Evolutionary conservation across 2,113 vertebrate genomes (phyloP).

Genomic region (Malurus alboscapulatus): DNA sequence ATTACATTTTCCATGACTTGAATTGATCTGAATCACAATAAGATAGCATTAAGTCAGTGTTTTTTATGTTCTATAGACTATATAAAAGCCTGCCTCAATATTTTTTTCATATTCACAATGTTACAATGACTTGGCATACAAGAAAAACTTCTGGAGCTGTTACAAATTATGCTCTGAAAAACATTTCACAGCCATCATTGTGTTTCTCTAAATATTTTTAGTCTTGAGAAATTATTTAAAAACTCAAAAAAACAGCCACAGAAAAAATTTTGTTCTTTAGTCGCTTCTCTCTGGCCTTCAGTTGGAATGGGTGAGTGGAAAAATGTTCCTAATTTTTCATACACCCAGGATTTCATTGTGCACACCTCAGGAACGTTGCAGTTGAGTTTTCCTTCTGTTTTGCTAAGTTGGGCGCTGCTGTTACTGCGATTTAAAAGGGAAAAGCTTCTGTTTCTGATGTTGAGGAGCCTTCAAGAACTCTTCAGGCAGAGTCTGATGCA

Average conservation of each 20-base stretch:
- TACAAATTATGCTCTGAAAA: background rate
- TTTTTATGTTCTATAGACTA: background rate
- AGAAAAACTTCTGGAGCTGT: background rate
- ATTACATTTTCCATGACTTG: background rate
- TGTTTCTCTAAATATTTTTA: background rate
- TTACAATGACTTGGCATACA: background rate
- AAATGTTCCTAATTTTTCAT: background rate
- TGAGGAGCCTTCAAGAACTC: background rate
- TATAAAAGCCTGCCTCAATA: background rate
- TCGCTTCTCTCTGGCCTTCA: background rate
- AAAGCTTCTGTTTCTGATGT: background rate
- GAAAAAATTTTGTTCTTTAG: background rate
- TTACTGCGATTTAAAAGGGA: background rate
- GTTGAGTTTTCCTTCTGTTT: background rate
- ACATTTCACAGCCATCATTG: background rate
- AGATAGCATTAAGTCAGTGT: background rate
- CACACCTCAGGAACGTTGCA: background rate
- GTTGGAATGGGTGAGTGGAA: background rate
- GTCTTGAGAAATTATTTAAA: background rate
- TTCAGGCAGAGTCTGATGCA: background rate
- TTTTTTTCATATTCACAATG: background rate
- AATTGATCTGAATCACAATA: background rate
- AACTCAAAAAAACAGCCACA: background rate
- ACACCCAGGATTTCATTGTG: background rate
- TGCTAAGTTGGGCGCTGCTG: background rate